Evolutionary conservation across 2,888 invertebrate species (phyloP).

Genomic region (Drosophila maculinotata): DNA sequence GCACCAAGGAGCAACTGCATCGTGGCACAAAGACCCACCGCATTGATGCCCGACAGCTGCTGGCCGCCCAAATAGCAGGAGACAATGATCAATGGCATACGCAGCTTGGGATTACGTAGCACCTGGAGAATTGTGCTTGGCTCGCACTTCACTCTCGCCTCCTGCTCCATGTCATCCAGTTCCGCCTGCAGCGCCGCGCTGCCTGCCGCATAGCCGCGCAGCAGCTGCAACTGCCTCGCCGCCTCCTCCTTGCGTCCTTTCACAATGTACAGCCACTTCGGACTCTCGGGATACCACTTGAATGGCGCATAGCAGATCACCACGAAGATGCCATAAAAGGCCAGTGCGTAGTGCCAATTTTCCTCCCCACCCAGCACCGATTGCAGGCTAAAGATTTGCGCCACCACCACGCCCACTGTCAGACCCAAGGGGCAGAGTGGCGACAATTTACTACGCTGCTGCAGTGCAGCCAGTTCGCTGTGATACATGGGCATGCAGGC

Average conservation of each 20-base stretch:
- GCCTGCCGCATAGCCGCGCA: slow-evolving; percentile 86
- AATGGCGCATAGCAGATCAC: slow-evolving; percentile 88
- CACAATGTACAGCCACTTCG: slow-evolving; percentile 92
- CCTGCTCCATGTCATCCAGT: slow-evolving; percentile 87
- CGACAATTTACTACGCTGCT: slow-evolving; percentile 92
- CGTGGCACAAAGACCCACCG: slow-evolving; percentile 87
- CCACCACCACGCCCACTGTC: slow-evolving; percentile 84
- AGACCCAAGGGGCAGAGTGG: slow-evolving; percentile 88
- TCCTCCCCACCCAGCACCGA: slow-evolving; percentile 86
- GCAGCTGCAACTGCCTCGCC: slow-evolving; percentile 87
- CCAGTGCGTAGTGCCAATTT: slow-evolving; percentile 91
- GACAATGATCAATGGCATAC: slow-evolving; percentile 91
- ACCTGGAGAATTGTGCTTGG: slow-evolving; percentile 88
- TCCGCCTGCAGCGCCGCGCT: slow-evolving; percentile 87
- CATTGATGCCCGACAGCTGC: slow-evolving; percentile 96
- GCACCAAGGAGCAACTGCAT: not conserved
- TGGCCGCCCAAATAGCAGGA: slow-evolving; percentile 91
- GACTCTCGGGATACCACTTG: slow-evolving; percentile 93
- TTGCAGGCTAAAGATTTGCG: slow-evolving; percentile 83
- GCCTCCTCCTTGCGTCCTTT: slow-evolving; percentile 89
- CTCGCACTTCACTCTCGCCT: slow-evolving; percentile 82
- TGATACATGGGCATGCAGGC: slow-evolving; percentile 95
- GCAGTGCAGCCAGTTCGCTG: slow-evolving; percentile 92
- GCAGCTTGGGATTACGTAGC: slow-evolving; percentile 86
- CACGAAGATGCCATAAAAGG: slow-evolving; percentile 89